A percentile compares a stretch with the other conserved stretches of the same genome.
phyloP scores from a whole-genome alignment of 2,888 invertebrate genomes.

The Drosophila histrio region DNA sequence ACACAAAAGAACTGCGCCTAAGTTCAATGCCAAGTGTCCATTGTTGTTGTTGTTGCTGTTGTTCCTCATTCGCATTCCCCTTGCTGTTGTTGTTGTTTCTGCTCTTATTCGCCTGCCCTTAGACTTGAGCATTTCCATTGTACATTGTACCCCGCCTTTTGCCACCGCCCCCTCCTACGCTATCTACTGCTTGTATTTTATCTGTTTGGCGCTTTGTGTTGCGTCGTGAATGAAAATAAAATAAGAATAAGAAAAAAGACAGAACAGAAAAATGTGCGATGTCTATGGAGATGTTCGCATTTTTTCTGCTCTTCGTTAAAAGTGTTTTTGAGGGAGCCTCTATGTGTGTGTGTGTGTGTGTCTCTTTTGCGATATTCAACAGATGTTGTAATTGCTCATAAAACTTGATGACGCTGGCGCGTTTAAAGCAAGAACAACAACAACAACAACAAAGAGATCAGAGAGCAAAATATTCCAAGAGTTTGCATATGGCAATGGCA shows the following conservation, averaged over 20 bases:
- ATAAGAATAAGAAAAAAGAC: constrained; percentile 13
- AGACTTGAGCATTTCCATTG: constrained; percentile 55
- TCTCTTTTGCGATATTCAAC: constrained; percentile 74
- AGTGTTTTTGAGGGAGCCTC: constrained; percentile 12
- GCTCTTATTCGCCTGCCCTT: constrained; percentile 48
- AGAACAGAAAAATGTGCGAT: constrained; percentile 45
- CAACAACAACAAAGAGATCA: constrained; percentile 41
- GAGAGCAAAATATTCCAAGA: constrained; percentile 58
- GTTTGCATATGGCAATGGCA: constrained; percentile 69
- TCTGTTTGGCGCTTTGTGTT: constrained; percentile 59
- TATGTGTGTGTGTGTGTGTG: constrained; percentile 21
- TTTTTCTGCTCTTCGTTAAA: constrained; percentile 28
- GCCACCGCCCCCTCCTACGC: not conserved
- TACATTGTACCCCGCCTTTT: constrained; percentile 1
- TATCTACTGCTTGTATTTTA: constrained; percentile 39
- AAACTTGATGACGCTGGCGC: constrained; percentile 79
- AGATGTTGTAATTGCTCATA: constrained; percentile 82
- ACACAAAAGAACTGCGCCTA: constrained; percentile 56
- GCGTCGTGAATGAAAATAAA: constrained; percentile 50
- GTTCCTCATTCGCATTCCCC: not conserved
- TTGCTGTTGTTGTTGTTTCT: constrained; percentile 32
- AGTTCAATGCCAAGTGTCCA: constrained; percentile 73
- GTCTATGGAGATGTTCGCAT: constrained; percentile 54
- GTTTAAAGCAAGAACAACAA: constrained; percentile 52
- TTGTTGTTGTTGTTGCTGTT: constrained; percentile 33